phyloP scores from a whole-genome alignment of 2,797 vertebrate genomes.

The Gobio occitaniae region DNA sequence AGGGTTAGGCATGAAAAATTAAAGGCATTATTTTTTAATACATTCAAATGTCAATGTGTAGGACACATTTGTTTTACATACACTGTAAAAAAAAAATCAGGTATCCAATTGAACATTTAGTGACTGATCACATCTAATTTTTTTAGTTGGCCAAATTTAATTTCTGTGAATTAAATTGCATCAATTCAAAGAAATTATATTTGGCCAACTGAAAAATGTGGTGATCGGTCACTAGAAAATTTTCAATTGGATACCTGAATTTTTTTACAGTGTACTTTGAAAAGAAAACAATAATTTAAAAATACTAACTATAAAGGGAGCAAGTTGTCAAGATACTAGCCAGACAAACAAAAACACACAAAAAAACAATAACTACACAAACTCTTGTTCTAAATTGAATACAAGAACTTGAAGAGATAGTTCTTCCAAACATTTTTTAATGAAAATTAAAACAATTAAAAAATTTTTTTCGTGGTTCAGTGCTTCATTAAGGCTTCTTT shows the following conservation, averaged over 20 bases:
- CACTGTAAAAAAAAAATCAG: too few species aligned
- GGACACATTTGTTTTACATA: not conserved
- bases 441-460: too few species aligned
- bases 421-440: conserved; percentile 7
- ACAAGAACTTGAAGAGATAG: not conserved
- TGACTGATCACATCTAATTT: too few species aligned
- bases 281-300: not conserved
- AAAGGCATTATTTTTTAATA: not conserved
- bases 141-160: too few species aligned
- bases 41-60: not conserved
- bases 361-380: not conserved
- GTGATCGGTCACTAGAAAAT: too few species aligned
- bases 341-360: not conserved
- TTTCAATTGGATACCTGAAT: too few species aligned
- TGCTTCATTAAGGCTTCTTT: not conserved
- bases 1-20: not conserved
- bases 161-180: too few species aligned
- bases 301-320: not conserved
- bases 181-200: too few species aligned
- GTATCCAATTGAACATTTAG: too few species aligned
- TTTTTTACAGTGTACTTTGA: not conserved
- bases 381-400: not conserved
- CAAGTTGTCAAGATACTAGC: too few species aligned
- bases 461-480: not conserved
- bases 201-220: too few species aligned